Evolutionary conservation across 2,888 invertebrate species (phyloP).

Genomic region (Aphidoletes aphidimyza): DNA sequence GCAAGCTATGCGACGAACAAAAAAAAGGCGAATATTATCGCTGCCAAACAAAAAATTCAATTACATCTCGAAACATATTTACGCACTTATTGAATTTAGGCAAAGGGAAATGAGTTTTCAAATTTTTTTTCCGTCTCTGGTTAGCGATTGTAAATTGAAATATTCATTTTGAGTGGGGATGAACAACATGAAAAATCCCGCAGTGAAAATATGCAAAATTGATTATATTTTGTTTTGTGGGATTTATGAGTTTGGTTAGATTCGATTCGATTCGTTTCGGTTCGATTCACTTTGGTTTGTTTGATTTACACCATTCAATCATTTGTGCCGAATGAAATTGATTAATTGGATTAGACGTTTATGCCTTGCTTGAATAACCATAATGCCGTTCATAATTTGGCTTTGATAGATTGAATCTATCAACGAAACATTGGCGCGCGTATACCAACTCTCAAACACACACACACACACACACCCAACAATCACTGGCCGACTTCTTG

Average conservation of each 20-base stretch:
- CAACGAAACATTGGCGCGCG: background rate
- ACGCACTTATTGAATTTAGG: conserved; percentile 16
- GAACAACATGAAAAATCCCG: background rate
- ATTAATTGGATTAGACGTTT: conserved; percentile 34
- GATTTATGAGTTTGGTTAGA: background rate
- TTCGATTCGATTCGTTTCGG: too few species aligned
- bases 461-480: background rate
- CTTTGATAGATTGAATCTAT: conserved; percentile 12
- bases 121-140: background rate
- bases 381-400: background rate
- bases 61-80: background rate
- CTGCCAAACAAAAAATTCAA: conserved; percentile 9
- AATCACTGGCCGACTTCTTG: conserved; percentile 4
- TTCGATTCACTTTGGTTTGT: background rate
- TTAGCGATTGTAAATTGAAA: background rate
- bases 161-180: background rate
- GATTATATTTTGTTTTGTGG: background rate
- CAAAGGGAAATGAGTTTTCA: background rate
- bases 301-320: conserved; percentile 29
- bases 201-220: conserved; percentile 26
- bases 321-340: background rate
- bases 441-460: background rate
- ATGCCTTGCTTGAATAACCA: background rate
- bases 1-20: background rate
- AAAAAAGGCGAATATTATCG: background rate